Base-by-base conservation (phyloP, 1,140 invertebrate genomes). In the Melanaphis sacchari region DNA sequence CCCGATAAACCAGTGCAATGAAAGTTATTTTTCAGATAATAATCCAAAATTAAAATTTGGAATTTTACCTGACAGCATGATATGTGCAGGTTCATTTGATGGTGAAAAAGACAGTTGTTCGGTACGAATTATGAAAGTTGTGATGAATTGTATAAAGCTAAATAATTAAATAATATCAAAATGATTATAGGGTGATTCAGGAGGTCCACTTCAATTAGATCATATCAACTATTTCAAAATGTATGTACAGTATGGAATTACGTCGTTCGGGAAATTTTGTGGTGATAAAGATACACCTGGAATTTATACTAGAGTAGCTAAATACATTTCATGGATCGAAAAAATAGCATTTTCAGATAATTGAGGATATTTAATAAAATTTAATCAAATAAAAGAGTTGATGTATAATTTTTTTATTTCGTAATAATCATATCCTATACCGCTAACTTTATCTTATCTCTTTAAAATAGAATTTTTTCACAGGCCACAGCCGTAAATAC, bases 241-340 rank as follows among this genome's bases (percentile, higher is more conserved):
- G 11, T 96, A 95, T 94, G 95, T 95, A 90, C 93, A 96, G 5
- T 94, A 96, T 54, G 97, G 97, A 0, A 95, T 97, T 40, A 96
- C 96, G 0, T 97, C 97, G 5, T 97, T 97, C 94, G 97, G 96
- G 1, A 95, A 95, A 66, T 46, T 46, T 18, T 97, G 97, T 94
- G 96, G 96, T 0, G 94, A 95, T 15, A 95, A 95, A 1, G 94
- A 95, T n/a, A 94, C 95, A n/a, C 96, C 97, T 0, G 96, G 96
- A 0, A 95, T 97, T 26, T 97, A 97, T 94, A 97, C 97, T 0
- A 95, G 96, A 49, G 96, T 97, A 0, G 96, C 96, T 0, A 95
- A 96, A 24, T 97, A 96, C 94, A 93, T 97, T 21, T 95, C 96
- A 93, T 97, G 97, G 97, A 97, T 97, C 59, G 95, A 97, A 93